phyloP scores from a whole-genome alignment of 1,140 invertebrate genomes.

The Vanessa tameamea region DNA sequence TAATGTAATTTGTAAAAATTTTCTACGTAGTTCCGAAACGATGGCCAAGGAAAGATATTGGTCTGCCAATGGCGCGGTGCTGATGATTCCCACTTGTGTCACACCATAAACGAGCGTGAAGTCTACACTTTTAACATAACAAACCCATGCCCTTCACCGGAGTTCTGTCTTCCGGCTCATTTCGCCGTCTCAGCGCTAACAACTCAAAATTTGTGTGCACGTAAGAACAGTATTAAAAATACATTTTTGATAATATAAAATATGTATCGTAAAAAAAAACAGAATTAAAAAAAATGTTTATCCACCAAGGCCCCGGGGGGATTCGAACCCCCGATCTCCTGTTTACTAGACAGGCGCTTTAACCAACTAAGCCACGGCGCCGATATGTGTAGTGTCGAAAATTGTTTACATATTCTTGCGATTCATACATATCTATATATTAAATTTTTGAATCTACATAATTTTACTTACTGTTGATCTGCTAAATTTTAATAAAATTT shows the following conservation, averaged over 20 bases:
- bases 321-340: slow-evolving; percentile 78
- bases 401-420: slow-evolving; percentile 19
- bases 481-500: too few relatives aligned
- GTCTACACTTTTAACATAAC: slow-evolving; percentile 60
- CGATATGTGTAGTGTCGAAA: slow-evolving; percentile 16
- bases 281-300: slow-evolving; percentile 22
- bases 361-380: slow-evolving; percentile 65
- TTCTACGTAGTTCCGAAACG: slow-evolving; percentile 61
- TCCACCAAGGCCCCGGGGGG: slow-evolving; percentile 59
- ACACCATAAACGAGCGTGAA: slow-evolving; percentile 55
- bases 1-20: neutral
- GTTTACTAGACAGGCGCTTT: slow-evolving; percentile 77
- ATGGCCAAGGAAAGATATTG: slow-evolving; percentile 60
- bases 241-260: slow-evolving; percentile 6
- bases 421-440: neutral
- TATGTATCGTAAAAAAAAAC: slow-evolving; percentile 10
- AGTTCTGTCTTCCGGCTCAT: slow-evolving; percentile 66
- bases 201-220: slow-evolving; percentile 61
- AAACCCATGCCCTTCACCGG: slow-evolving; percentile 59
- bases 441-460: too few relatives aligned
- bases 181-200: slow-evolving; percentile 54
- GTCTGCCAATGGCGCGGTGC: slow-evolving; percentile 68
- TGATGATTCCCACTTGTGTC: slow-evolving; percentile 61
- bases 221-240: slow-evolving; percentile 48
- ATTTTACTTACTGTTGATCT: too few relatives aligned